Base-by-base conservation (phyloP, 2,888 invertebrate species). In the Apodemia hepburni region DNA sequence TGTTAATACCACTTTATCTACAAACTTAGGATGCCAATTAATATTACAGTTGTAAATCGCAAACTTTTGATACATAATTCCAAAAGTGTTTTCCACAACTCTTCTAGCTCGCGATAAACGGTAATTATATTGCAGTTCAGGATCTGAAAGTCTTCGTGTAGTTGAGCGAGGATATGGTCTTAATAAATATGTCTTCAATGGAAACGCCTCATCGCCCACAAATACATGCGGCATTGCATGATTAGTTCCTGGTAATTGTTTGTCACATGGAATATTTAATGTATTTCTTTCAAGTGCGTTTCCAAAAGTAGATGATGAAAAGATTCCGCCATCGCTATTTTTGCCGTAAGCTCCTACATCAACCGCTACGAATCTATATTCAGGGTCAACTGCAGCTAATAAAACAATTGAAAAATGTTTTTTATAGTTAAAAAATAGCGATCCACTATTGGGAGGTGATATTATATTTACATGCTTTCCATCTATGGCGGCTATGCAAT, bases 41-140 rank as follows among this genome's bases (percentile, higher is more conserved):
- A 61, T 51, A 61, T 57, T 61, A n/a, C 22, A 22, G 51, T 61
- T 61, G 51, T 61, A 61, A 61, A 61, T 61, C 45, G 54, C 61
- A 65, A 68, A 68, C 60, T 70, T 70, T 66, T 67, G 64, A 54
- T 62, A 64, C 64, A 70, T 64, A 57, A 69, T 69, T 45, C 68
- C 68, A 60, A 69, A 71, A 54, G 67, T 65, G 64, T 66, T 61
- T 67, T 70, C 68, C 9, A 68, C 66, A 47, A 68, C 65, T 62
- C 63, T 64, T 49, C 68, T 64, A 61, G 68, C 65, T 18, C 66
- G 60, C 33, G 65, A 65, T 45, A 69, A 54, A 22, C 69, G 64
- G 38, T 69, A 45, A 61, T 69, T 69, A 47, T 63, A 67, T 61
- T 49, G 22, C 47, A 42, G 65, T 69, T 66, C 60, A 27, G 65